These are phyloP conservation scores for Aurelia aurita complex sp. Pacific DNA, from an alignment of 30 jellyfish, hydroid and myxozoan genomes.

Conservation along the genomic window DNA sequence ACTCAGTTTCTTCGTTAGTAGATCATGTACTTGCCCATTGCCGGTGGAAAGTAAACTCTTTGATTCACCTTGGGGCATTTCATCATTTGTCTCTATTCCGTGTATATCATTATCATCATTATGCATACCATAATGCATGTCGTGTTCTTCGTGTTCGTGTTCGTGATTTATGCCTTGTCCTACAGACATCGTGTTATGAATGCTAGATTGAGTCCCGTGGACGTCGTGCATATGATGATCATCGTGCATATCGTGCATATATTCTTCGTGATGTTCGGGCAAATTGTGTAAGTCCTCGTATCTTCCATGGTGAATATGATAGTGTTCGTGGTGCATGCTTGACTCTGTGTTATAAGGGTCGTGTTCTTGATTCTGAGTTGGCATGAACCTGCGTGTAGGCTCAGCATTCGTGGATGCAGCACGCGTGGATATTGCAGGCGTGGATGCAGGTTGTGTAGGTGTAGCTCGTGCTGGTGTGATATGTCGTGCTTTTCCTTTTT, in stretches of 20 bases:
- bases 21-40: background rate
- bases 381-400: conserved; percentile 17
- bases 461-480: conserved; percentile 54
- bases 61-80: background rate
- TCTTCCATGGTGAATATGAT: conserved; percentile 11
- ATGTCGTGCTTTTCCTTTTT: conserved; percentile 55
- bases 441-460: background rate
- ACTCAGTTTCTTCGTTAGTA: conserved; percentile 37
- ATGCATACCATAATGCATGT: background rate
- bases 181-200: conserved; percentile 42
- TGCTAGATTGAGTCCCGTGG: conserved; percentile 45
- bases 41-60: background rate
- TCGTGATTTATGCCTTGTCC: conserved; percentile 46
- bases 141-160: conserved; percentile 1
- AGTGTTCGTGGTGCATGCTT: conserved; percentile 36
- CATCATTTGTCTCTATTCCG: background rate
- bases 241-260: conserved; percentile 6
- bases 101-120: background rate
- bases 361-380: background rate
- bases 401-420: background rate
- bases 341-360: conserved; percentile 33
- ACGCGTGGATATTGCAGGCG: no score
- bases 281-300: conserved; percentile 3
- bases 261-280: conserved; percentile 15
- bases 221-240: conserved; percentile 2